Evolutionary conservation across 2,113 vertebrate species (phyloP).

Genomic region (Pyrgilauda ruficollis): DNA sequence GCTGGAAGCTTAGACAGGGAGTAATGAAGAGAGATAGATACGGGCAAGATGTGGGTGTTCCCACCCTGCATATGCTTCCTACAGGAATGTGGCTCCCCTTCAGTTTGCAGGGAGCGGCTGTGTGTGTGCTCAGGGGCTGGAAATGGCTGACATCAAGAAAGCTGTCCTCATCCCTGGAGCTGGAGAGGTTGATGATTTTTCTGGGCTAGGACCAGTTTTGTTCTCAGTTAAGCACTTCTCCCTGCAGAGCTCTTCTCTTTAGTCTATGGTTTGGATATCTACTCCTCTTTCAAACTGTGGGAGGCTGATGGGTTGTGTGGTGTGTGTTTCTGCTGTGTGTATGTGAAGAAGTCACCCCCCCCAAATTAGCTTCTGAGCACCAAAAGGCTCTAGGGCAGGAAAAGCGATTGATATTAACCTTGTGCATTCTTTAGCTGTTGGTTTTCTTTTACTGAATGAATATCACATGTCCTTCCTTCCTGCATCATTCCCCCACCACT

Average conservation of each 20-base stretch:
- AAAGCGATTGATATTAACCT: background rate
- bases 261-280: background rate
- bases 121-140: background rate
- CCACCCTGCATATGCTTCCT: background rate
- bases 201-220: background rate
- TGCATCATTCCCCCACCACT: background rate
- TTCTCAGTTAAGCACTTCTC: background rate
- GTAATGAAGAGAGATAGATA: background rate
- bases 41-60: background rate
- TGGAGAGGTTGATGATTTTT: background rate
- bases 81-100: background rate
- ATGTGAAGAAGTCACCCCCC: background rate
- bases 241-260: background rate
- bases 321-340: background rate
- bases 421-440: background rate
- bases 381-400: background rate
- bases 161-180: background rate
- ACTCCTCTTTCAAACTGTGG: background rate
- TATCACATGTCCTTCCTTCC: constrained; percentile 16
- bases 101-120: background rate
- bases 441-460: constrained; percentile 52
- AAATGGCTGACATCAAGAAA: background rate
- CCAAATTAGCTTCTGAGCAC: background rate
- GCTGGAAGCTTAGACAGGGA: background rate
- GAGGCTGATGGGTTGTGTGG: background rate